phyloP scores from a whole-genome alignment of 2,888 invertebrate species.

The Lochmaea capreae region DNA sequence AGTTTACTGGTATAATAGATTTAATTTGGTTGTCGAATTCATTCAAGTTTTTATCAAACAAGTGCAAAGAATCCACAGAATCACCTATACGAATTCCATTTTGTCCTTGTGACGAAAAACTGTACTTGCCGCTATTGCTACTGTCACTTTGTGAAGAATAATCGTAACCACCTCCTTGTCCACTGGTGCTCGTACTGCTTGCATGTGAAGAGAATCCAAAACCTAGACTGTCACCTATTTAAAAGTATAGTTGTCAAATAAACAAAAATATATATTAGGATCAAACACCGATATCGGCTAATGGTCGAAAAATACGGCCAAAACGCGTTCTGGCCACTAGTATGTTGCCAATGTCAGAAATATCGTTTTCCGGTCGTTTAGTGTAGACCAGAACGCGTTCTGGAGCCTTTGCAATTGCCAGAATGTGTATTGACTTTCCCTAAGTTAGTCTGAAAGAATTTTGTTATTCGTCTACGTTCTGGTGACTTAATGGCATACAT shows the following conservation, averaged over 20 bases:
- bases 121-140: background rate
- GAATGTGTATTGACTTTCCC: no score
- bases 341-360: no score
- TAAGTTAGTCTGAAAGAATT: no score
- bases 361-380: no score
- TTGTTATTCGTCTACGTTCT: no score
- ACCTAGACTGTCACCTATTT: background rate
- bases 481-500: no score
- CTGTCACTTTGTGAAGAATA: background rate
- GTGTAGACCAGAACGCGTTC: no score
- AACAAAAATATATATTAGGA: no score
- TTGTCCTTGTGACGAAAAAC: background rate
- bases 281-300: no score
- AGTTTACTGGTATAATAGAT: slow-evolving; percentile 19
- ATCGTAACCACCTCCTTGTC: background rate
- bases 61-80: background rate
- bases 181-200: background rate
- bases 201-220: background rate
- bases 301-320: no score
- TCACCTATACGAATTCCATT: background rate
- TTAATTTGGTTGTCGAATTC: background rate
- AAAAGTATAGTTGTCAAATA: background rate
- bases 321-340: no score
- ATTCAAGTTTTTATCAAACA: slow-evolving; percentile 17
- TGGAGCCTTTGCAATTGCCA: no score